Evolutionary conservation across 2,888 invertebrate species (phyloP), one percentile per base, ranked within the genome.

Genomic region (Andrena bicolor): DNA sequence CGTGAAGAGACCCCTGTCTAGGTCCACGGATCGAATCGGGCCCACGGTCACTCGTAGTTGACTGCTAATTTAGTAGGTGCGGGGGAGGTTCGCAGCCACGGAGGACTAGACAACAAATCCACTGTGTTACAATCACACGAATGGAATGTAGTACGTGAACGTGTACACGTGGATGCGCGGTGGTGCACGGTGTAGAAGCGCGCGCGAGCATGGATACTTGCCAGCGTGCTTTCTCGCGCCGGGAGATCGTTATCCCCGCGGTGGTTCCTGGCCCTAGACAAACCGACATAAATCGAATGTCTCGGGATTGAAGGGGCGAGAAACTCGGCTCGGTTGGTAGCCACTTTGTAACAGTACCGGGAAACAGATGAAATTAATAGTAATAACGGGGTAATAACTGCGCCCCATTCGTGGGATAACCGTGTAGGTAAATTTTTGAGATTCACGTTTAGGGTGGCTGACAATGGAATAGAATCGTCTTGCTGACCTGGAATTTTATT

Each of bases 281-380:
- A 86, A 86, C 85, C 80, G 82, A 85, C 85, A 88, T 88, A 85
- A 85, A 88, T 88, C 79, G 86, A 88, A 84, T 66, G 87, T 71
- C 60, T 58, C 73, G 80, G 76, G 84, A 84, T 83, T 83, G 84
- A 80, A 26, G 76, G 80, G 82, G 76, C 16, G 63, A 61, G 53
- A 51, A 48, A 10, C 64, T 48, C 8, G 60, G 78, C 86, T 78
- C 82, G 72, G 80, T 77, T 86, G 86, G 83, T 85, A 82, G 86
- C 82, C 88, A 79, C 83, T 86, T 88, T 76, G 79, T 88, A 88
- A 86, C 78, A 76, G 83, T 75, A 79, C 82, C 71, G 78, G 61
- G 76, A 61, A 76, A 78, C 70, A 73, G 86, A 82, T 78, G 86
- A 83, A 83, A 88, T 88, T 88, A 88, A 88, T 86, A 76, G 83